Conservation (phyloP, 2,797 vertebrate genomes). For the Acipenser transmontanus region DNA sequence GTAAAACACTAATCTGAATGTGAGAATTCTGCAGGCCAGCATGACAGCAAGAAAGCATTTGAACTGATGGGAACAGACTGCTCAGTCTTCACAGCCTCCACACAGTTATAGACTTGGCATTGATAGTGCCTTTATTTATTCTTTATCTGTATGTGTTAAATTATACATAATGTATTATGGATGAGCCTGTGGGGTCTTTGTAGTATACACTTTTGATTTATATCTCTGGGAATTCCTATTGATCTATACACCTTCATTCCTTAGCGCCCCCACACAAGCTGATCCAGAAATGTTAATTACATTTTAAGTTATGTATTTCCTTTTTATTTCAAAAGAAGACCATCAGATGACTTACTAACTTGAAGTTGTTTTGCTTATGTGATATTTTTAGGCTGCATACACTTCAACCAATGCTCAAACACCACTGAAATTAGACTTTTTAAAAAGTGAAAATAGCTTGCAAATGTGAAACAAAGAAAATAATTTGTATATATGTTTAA, state of each 20-base stretch:
- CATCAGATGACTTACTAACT: no score
- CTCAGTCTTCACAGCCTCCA: neutral
- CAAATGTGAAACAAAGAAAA: no score
- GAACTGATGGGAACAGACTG: slow-evolving; percentile 6
- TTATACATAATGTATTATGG: neutral
- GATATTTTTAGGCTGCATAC: no score
- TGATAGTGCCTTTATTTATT: slow-evolving; percentile 4
- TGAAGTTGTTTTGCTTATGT: no score
- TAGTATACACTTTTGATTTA: neutral
- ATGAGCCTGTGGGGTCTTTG: neutral
- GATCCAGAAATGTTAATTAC: no score
- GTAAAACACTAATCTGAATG: slow-evolving; percentile 11
- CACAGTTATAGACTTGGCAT: neutral
- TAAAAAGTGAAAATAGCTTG: no score
- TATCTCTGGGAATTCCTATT: neutral
- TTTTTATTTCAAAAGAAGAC: no score
- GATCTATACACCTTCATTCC: neutral
- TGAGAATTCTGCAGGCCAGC: slow-evolving; percentile 6
- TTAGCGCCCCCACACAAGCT: no score
- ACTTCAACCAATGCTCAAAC: no score
- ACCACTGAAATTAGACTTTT: no score
- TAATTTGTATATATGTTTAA: no score
- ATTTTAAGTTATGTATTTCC: no score
- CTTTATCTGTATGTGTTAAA: neutral
- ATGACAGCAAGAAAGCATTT: neutral